phyloP scores from a whole-genome alignment of 2,113 vertebrate species.

The Promerops cafer region DNA sequence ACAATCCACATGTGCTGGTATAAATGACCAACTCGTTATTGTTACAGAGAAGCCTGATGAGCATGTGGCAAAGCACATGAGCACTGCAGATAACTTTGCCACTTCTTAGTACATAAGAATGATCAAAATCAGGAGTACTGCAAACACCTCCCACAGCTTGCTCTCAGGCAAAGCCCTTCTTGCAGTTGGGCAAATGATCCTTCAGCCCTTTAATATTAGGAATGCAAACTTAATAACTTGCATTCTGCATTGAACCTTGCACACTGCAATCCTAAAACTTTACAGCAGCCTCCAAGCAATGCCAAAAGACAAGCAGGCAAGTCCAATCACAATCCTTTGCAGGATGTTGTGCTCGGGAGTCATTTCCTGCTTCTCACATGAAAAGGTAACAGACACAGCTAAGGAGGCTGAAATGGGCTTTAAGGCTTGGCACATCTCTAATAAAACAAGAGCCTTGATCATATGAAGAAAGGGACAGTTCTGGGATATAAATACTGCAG shows the following conservation, averaged over 20 bases:
- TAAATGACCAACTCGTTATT: neutral
- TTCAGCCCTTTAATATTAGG: neutral
- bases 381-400: conserved; percentile 9
- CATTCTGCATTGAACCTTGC: neutral
- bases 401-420: neutral
- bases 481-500: conserved; percentile 37
- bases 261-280: neutral
- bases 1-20: neutral
- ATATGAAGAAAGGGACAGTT: conserved; percentile 34
- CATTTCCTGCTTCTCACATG: conserved; percentile 35
- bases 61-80: neutral
- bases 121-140: neutral
- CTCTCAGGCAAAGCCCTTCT: neutral
- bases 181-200: neutral
- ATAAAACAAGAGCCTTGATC: conserved; percentile 41
- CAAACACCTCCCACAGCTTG: neutral
- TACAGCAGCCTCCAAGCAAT: neutral
- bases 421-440: conserved; percentile 34
- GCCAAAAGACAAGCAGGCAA: conserved; percentile 5
- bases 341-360: neutral
- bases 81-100: neutral
- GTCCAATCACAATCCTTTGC: neutral
- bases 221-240: neutral
- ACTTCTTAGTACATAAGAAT: neutral
- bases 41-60: neutral